phyloP scores from a whole-genome alignment of 2,888 invertebrate species.

The Zele albiditarsus region DNA sequence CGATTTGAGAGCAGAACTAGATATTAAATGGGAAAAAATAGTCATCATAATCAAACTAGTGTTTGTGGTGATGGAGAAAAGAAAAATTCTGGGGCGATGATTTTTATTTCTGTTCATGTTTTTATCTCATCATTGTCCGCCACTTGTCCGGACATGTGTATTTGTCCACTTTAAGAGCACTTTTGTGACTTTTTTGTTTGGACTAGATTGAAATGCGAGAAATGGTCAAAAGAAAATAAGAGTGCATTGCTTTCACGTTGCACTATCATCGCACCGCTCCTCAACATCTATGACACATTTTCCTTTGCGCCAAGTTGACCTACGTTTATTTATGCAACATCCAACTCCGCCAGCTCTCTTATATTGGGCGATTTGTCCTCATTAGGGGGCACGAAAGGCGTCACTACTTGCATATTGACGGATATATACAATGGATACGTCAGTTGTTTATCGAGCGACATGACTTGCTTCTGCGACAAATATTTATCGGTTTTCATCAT shows the following conservation, averaged over 20 bases:
- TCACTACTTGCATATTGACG: slow-evolving; percentile 80
- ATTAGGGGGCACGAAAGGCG: slow-evolving; percentile 71
- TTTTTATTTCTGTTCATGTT: not conserved
- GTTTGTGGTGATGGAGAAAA: not conserved
- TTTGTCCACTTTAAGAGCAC: slow-evolving; percentile 29
- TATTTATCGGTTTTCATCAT: slow-evolving; percentile 36
- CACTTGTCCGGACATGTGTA: not conserved
- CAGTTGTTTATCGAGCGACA: slow-evolving; percentile 76
- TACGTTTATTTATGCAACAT: slow-evolving; percentile 43
- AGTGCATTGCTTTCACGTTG: slow-evolving; percentile 20
- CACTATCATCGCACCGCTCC: not conserved
- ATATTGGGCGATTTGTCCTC: slow-evolving; percentile 59
- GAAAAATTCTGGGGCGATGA: not conserved
- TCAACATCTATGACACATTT: not conserved
- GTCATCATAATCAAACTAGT: not conserved
- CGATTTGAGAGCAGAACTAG: not conserved
- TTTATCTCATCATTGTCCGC: not conserved
- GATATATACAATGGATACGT: slow-evolving; percentile 81
- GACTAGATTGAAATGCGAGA: slow-evolving; percentile 32
- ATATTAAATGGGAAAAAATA: not conserved
- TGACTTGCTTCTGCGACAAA: slow-evolving; percentile 69
- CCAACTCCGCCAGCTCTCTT: slow-evolving; percentile 57
- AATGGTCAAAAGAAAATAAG: slow-evolving; percentile 21
- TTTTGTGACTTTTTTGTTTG: slow-evolving; percentile 20
- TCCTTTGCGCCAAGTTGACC: not conserved